A percentile compares a stretch with the other conserved stretches of the same genome.
These are phyloP conservation scores for Chamaetylas fuelleborni DNA, from an alignment of 2,113 vertebrate genomes.

Conservation along the genomic window DNA sequence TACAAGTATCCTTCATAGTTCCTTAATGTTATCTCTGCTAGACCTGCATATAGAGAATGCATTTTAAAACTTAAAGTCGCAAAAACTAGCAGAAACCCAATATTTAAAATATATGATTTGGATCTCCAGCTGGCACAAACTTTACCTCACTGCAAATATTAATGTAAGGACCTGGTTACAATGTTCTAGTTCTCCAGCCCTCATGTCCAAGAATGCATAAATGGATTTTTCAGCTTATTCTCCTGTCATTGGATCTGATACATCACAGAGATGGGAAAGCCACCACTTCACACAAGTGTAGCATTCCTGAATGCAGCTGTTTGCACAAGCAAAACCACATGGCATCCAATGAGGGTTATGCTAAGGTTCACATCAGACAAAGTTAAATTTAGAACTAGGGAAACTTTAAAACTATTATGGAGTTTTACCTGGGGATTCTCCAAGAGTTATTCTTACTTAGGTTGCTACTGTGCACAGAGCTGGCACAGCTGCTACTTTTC, in stretches of 20 bases:
- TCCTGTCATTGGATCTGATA: neutral
- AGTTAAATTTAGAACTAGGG: neutral
- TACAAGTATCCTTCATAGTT: neutral
- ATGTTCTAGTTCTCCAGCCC: neutral
- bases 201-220: neutral
- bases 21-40: neutral
- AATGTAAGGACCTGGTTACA: neutral
- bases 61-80: neutral
- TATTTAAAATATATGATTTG: neutral
- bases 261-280: neutral
- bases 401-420: neutral
- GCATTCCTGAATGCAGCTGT: neutral
- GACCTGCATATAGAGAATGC: neutral
- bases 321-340: neutral
- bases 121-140: neutral
- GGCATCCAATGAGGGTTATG: neutral
- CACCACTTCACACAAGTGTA: neutral
- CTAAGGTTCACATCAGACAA: neutral
- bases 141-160: neutral
- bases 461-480: neutral
- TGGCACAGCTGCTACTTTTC: neutral
- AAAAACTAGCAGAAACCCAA: neutral
- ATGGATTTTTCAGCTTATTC: neutral
- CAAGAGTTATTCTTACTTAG: neutral
- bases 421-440: neutral